These are phyloP conservation scores for Drepana arcuata DNA, from an alignment of 1,140 invertebrate genomes.

Conservation along the genomic window DNA sequence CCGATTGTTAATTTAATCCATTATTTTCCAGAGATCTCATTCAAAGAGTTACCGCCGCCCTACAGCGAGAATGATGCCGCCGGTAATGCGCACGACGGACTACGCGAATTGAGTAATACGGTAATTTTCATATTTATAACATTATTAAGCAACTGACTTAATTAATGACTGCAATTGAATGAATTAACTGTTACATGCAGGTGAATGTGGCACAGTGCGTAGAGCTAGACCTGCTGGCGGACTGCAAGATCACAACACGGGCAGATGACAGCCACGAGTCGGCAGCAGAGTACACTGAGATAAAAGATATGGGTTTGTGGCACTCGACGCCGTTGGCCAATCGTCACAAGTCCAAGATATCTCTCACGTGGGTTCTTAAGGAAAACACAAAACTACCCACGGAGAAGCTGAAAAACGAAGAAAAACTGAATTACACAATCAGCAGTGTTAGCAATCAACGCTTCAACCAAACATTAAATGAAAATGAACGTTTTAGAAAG, in stretches of 20 bases:
- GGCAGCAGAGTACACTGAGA: slow-evolving; percentile 50
- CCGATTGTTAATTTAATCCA: slow-evolving; percentile 18
- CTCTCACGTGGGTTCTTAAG: slow-evolving; percentile 79
- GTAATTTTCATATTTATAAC: too few relatives aligned
- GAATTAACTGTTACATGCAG: too few relatives aligned
- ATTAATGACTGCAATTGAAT: too few relatives aligned
- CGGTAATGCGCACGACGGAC: slow-evolving; percentile 12
- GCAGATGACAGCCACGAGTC: slow-evolving; percentile 26
- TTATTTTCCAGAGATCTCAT: slow-evolving; percentile 32
- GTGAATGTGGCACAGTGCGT: too few relatives aligned
- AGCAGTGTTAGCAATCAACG: slow-evolving; percentile 17
- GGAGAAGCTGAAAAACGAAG: slow-evolving; percentile 25
- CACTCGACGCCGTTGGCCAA: slow-evolving; percentile 59
- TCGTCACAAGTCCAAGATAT: slow-evolving; percentile 77
- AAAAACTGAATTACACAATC: slow-evolving; percentile 15
- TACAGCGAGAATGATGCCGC: slow-evolving; percentile 37
- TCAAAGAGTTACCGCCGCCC: slow-evolving; percentile 51
- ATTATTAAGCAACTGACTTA: too few relatives aligned
- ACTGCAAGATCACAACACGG: slow-evolving; percentile 37
- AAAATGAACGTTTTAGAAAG: slow-evolving; percentile 25
- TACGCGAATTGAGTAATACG: slow-evolving; percentile 14
- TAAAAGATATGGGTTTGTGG: slow-evolving; percentile 64
- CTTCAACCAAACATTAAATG: slow-evolving; percentile 23
- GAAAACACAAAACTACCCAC: slow-evolving; percentile 55
- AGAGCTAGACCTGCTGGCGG: slow-evolving; percentile 48